phyloP scores from a whole-genome alignment of 2,113 vertebrate genomes.

The Ciconia maguari region DNA sequence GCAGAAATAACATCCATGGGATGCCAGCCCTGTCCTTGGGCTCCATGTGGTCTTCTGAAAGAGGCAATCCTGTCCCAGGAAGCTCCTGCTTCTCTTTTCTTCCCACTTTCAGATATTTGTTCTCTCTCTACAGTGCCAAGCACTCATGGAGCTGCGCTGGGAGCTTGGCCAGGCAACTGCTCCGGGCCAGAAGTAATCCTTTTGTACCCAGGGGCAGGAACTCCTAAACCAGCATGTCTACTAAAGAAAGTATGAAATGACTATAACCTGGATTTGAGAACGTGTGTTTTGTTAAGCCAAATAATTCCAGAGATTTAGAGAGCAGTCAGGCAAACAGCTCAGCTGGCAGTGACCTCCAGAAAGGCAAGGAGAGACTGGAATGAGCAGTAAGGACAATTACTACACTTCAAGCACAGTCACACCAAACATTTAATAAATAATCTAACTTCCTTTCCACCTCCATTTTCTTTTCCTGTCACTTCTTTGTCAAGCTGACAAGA shows the following conservation, averaged over 20 bases:
- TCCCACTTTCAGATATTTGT: not conserved
- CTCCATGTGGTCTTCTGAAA: not conserved
- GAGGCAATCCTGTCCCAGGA: not conserved
- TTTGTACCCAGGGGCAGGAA: not conserved
- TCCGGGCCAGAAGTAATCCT: not conserved
- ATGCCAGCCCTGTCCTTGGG: not conserved
- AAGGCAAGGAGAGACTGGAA: not conserved
- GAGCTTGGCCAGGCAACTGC: not conserved
- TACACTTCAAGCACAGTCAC: not conserved
- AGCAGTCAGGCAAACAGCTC: not conserved
- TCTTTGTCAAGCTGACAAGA: not conserved
- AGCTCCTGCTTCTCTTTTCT: not conserved
- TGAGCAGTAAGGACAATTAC: not conserved
- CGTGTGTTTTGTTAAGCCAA: not conserved
- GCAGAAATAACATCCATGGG: not conserved
- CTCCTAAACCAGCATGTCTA: not conserved
- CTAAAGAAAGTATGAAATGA: not conserved
- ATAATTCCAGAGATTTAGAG: not conserved
- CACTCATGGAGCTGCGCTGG: not conserved
- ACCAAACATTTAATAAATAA: not conserved
- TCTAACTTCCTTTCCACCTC: not conserved
- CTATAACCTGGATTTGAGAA: not conserved
- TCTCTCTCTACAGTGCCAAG: not conserved
- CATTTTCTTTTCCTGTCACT: not conserved
- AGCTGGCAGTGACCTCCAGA: not conserved